These are phyloP conservation scores for Bradypodion ventrale DNA, from an alignment of 2,797 vertebrate genomes.

Conservation along the genomic window DNA sequence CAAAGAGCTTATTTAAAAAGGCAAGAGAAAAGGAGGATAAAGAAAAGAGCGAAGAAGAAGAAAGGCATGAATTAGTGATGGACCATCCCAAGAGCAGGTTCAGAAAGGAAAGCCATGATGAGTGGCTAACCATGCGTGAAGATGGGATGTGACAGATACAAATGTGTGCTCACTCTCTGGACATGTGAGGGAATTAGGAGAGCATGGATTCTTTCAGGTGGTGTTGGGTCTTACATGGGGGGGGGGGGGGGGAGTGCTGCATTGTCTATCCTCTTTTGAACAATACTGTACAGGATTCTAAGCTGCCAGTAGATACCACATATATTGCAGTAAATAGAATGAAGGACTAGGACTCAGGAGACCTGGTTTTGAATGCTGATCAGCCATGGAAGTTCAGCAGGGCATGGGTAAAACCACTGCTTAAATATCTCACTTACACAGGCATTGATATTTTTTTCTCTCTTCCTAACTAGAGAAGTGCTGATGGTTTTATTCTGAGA, in stretches of 20 bases:
- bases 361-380: no score
- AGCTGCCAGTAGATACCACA: no score
- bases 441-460: no score
- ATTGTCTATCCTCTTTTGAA: background rate
- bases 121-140: slow-evolving; percentile 33
- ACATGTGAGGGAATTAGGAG: slow-evolving; percentile 18
- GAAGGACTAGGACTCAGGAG: no score
- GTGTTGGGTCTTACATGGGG: background rate
- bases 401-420: no score
- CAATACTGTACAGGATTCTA: no score
- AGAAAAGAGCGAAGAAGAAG: slow-evolving; percentile 37
- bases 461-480: slow-evolving; percentile 5
- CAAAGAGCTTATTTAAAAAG: slow-evolving; percentile 12
- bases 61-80: slow-evolving; percentile 34
- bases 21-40: background rate
- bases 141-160: slow-evolving; percentile 63
- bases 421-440: no score
- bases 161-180: slow-evolving; percentile 43
- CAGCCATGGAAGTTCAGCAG: no score
- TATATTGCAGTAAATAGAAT: no score
- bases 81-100: slow-evolving; percentile 34
- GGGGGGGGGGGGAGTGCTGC: background rate
- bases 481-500: slow-evolving; percentile 21
- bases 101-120: slow-evolving; percentile 42
- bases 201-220: background rate